Evolutionary conservation across 1,140 invertebrate genomes (phyloP), one percentile per base, ranked within the genome.

Genomic region (Brachionus manjavacas): DNA sequence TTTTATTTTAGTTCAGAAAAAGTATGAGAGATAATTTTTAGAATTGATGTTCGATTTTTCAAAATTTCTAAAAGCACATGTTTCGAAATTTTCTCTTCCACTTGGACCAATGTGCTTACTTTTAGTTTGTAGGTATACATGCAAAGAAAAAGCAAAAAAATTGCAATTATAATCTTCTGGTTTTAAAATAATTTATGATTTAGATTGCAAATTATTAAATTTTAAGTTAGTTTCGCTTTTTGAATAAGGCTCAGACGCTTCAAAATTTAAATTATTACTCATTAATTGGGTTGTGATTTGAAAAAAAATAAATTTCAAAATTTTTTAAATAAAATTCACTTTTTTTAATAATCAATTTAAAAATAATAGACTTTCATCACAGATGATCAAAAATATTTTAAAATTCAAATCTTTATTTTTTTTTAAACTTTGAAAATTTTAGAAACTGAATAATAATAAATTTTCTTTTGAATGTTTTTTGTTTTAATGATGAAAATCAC

Each of bases 141-240:
- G 66, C 31, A 68, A 23, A 12, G 25, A 31, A 68, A 68, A 23
- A 12, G 25, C 4, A 31, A 31, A 68, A 31, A 66, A 66, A 28
- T 68, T 68, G 66, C 66, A 68, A 68, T 68, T 68, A 31, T 68
- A 28, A 28, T 31, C 12, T 28, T 6, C 31, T 39, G 25, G 41
- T 39, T 39, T 72, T 39, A n/a, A 35, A 0, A 72, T 72, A 72
- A 72, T 72, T 72, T 72, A 72, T 72, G 68, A 39, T 39, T 72
- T 72, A 20, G 3, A 41, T 72, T 72, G 68, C 68, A 72, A 72
- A 72, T 72, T 72, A 72, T 72, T 41, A n/a, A n/a, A 16, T 43
- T 72, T 72, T 11, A 72, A 72, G 68, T 72, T 72, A 41, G 39
- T 72, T 72, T 72, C 8, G 68, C 68, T 41, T 72, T 39, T 41